Evolutionary conservation across 2,113 vertebrate species (phyloP).

Genomic region (Smithornis capensis): DNA sequence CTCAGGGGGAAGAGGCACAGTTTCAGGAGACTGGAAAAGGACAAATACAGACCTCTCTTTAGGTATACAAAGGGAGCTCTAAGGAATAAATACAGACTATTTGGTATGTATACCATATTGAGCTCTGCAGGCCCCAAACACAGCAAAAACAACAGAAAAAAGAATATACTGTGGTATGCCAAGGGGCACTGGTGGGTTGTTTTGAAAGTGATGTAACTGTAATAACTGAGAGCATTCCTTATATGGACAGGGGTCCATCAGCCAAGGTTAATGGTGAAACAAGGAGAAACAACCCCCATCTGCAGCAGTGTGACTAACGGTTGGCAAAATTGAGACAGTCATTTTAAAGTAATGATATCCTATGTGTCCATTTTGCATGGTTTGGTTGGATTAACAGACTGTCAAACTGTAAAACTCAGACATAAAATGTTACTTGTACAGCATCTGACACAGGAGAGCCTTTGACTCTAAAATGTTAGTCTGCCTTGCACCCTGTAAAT

Average conservation of each 20-base stretch:
- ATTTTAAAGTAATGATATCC: neutral
- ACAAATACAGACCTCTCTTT: neutral
- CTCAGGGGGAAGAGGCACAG: accelerated
- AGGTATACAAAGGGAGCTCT: neutral
- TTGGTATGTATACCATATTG: neutral
- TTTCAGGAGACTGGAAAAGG: neutral
- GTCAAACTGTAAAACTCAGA: neutral
- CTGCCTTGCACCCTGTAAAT: neutral
- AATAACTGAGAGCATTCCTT: slow-evolving; percentile 72
- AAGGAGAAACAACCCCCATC: slow-evolving; percentile 76
- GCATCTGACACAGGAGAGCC: neutral
- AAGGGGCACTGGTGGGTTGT: slow-evolving; percentile 71
- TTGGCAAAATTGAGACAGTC: neutral
- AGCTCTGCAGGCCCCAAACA: neutral
- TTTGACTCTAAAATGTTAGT: neutral
- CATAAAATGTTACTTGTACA: neutral
- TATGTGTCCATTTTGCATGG: neutral
- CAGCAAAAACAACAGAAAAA: neutral
- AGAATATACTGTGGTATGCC: slow-evolving; percentile 41
- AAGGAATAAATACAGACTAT: neutral
- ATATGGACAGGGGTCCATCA: slow-evolving; percentile 79
- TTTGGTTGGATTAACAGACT: neutral
- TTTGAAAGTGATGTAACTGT: slow-evolving; percentile 78
- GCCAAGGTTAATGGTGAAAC: slow-evolving; percentile 76
- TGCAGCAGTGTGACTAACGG: slow-evolving; percentile 78